These are phyloP conservation scores for Drosophila multiciliata DNA, from an alignment of 2,888 invertebrate genomes.

Conservation along the genomic window DNA sequence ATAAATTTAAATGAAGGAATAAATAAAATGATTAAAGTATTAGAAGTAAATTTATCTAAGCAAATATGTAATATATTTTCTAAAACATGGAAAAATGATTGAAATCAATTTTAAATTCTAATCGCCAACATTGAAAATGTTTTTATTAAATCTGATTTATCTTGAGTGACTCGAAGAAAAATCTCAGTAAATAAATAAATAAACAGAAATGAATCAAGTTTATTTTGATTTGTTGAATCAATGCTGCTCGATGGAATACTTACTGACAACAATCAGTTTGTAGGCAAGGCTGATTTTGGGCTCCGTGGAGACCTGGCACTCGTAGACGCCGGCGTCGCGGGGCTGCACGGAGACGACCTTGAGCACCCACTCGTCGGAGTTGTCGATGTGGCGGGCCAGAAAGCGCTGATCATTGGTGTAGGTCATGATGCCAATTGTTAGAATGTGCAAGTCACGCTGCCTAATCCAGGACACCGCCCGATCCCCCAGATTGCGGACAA, in stretches of 20 bases:
- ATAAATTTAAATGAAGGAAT: no score
- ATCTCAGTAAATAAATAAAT: background rate
- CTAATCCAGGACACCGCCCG: constrained; percentile 93
- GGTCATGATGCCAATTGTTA: constrained; percentile 90
- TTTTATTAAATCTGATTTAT: background rate
- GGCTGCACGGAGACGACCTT: constrained; percentile 89
- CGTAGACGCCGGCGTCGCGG: constrained; percentile 89
- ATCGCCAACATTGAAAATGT: background rate
- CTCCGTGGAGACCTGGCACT: constrained; percentile 92
- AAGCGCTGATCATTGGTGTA: constrained; percentile 91
- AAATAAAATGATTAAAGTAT: no score
- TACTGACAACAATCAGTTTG: constrained; percentile 90
- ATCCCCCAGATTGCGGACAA: constrained; percentile 93
- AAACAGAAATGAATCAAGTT: background rate
- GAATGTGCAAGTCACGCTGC: constrained; percentile 92
- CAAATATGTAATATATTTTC: no score
- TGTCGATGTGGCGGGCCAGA: constrained; percentile 89
- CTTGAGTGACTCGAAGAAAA: background rate
- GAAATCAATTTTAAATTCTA: background rate
- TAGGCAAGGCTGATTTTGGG: constrained; percentile 91
- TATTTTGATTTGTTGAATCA: background rate
- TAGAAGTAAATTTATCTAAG: no score
- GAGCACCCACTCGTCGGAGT: constrained; percentile 90
- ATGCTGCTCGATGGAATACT: constrained; percentile 82
- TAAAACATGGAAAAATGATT: no score